These are phyloP conservation scores for Tetranychus cinnabarinus DNA, from an alignment of 1,140 invertebrate species.

Conservation along the genomic window DNA sequence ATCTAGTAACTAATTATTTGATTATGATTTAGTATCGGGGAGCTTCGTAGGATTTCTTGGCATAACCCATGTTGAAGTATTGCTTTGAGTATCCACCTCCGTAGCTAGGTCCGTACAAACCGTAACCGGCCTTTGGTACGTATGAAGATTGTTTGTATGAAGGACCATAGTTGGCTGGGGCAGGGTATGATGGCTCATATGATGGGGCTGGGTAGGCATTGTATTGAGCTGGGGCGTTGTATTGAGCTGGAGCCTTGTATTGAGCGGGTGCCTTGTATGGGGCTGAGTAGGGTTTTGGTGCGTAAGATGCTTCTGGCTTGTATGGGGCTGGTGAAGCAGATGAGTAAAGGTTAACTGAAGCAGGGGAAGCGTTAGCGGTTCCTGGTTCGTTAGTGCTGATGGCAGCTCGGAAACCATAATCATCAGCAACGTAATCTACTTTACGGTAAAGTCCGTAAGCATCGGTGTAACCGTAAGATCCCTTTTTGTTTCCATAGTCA, in stretches of 20 bases:
- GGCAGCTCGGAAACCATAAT: constrained; percentile 7
- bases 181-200: background rate
- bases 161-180: too few relatives aligned
- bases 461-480: constrained; percentile 15
- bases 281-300: background rate
- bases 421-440: constrained; percentile 16
- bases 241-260: background rate
- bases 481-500: constrained; percentile 12
- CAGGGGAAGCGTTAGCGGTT: constrained; percentile 12
- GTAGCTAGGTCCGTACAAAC: too few relatives aligned
- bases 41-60: too few relatives aligned
- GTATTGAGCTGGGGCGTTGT: background rate
- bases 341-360: constrained; percentile 1
- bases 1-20: too few relatives aligned
- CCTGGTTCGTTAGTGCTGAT: constrained; percentile 17
- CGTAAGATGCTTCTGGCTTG: constrained; percentile 9
- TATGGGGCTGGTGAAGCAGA: constrained; percentile 1
- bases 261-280: constrained; percentile 8
- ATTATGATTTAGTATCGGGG: too few relatives aligned
- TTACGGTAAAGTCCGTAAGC: constrained; percentile 15
- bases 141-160: too few relatives aligned
- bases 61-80: too few relatives aligned
- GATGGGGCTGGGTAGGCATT: background rate
- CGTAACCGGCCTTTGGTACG: too few relatives aligned
- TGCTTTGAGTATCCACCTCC: too few relatives aligned